Conservation (phyloP, 2,888 invertebrate species). For the Scrobipalpa atriplicella region DNA sequence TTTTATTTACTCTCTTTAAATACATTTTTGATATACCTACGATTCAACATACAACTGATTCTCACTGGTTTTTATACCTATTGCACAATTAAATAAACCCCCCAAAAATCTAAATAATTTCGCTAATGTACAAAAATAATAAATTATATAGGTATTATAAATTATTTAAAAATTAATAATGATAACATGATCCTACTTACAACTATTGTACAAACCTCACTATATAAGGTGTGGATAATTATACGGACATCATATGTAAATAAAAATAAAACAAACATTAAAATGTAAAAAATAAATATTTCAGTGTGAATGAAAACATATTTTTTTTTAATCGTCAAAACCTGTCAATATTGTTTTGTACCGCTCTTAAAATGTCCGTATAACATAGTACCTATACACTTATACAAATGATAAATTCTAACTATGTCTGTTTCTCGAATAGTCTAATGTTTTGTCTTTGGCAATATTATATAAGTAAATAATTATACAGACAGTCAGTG, state of each 20-base stretch:
- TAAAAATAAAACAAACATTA: too few species aligned
- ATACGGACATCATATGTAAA: too few species aligned
- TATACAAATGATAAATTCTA: slow-evolving; percentile 33
- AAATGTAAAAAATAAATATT: too few species aligned
- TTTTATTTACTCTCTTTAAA: background rate
- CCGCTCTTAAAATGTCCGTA: slow-evolving; percentile 8
- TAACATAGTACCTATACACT: background rate
- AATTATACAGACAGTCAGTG: background rate
- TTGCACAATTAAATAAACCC: slow-evolving; percentile 38
- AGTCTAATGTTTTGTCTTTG: slow-evolving; percentile 58
- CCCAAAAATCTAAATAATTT: slow-evolving; percentile 21
- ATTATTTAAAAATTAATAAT: slow-evolving; percentile 39
- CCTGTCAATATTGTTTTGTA: background rate
- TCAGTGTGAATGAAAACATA: too few species aligned
- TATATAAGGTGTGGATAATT: background rate
- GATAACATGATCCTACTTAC: slow-evolving; percentile 48
- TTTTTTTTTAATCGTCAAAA: background rate
- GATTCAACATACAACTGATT: slow-evolving; percentile 31
- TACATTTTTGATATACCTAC: background rate
- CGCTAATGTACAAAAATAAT: slow-evolving; percentile 36
- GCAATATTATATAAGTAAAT: slow-evolving; percentile 43
- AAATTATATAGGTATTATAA: slow-evolving; percentile 38
- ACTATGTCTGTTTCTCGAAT: slow-evolving; percentile 49
- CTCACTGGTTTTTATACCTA: slow-evolving; percentile 37
- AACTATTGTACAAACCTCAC: slow-evolving; percentile 64